Conservation (phyloP, 2,888 invertebrate genomes). For the Tipula vernalis region DNA sequence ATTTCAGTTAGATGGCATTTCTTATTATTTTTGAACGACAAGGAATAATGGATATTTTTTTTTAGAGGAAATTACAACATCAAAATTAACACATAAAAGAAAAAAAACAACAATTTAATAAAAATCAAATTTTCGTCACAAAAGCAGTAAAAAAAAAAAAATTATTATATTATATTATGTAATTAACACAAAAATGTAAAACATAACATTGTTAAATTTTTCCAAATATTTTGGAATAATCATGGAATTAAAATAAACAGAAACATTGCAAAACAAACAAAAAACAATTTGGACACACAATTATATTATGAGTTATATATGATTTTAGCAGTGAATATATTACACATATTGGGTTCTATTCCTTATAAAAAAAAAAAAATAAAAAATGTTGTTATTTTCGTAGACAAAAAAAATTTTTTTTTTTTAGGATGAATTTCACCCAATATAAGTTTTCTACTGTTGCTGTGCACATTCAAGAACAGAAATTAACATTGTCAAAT, state of each 20-base stretch:
- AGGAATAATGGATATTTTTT: background rate
- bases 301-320: background rate
- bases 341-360: background rate
- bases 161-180: background rate
- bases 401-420: background rate
- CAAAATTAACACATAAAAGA: constrained; percentile 4
- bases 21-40: background rate
- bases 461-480: background rate
- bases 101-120: background rate
- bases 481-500: background rate
- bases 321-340: background rate
- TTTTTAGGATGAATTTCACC: background rate
- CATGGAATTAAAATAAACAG: background rate
- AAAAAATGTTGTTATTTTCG: background rate
- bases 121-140: background rate
- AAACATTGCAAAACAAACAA: background rate
- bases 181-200: background rate
- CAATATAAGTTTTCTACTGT: background rate
- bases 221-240: background rate
- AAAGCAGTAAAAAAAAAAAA: background rate
- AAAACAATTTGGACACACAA: background rate
- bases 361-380: background rate
- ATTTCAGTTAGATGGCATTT: constrained; percentile 34
- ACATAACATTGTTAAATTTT: background rate
- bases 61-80: background rate